Conservation (phyloP, 1,140 invertebrate species). For the Calliopsis andreniformis region DNA sequence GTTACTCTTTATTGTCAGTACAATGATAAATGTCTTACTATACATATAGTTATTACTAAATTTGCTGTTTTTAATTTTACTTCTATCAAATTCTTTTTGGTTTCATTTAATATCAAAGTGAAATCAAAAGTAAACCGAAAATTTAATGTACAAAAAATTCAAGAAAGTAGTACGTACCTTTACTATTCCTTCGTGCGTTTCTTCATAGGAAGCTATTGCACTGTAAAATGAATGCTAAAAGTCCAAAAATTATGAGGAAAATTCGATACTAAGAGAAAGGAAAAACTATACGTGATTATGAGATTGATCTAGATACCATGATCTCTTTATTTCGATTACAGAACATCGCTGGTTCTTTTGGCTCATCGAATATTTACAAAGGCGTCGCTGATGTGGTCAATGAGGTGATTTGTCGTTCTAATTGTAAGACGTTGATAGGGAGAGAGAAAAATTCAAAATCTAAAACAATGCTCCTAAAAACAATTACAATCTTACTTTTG, state of each 20-base stretch:
- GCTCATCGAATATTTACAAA: conserved; percentile 58
- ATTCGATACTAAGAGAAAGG: neutral
- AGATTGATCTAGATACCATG: conserved; percentile 70
- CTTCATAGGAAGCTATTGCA: neutral
- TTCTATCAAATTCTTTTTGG: too few relatives aligned
- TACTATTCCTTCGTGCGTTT: neutral
- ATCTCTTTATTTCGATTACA: conserved; percentile 79
- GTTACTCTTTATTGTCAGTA: too few relatives aligned
- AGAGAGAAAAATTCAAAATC: neutral
- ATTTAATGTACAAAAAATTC: neutral
- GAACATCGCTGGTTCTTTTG: conserved; percentile 67
- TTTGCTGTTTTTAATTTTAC: too few relatives aligned
- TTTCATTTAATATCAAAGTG: too few relatives aligned
- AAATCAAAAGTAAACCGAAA: too few relatives aligned
- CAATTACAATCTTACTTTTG: too few relatives aligned
- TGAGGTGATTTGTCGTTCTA: conserved; percentile 41
- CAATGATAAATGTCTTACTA: too few relatives aligned
- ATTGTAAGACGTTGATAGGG: conserved; percentile 4
- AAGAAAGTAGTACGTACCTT: neutral
- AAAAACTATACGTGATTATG: neutral
- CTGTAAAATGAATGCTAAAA: neutral
- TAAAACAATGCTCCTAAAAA: too few relatives aligned
- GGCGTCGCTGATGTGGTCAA: conserved; percentile 32
- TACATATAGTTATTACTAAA: too few relatives aligned
- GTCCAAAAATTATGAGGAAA: neutral